These are phyloP conservation scores for Atta cephalotes DNA, from an alignment of 1,140 invertebrate species.

Conservation along the genomic window DNA sequence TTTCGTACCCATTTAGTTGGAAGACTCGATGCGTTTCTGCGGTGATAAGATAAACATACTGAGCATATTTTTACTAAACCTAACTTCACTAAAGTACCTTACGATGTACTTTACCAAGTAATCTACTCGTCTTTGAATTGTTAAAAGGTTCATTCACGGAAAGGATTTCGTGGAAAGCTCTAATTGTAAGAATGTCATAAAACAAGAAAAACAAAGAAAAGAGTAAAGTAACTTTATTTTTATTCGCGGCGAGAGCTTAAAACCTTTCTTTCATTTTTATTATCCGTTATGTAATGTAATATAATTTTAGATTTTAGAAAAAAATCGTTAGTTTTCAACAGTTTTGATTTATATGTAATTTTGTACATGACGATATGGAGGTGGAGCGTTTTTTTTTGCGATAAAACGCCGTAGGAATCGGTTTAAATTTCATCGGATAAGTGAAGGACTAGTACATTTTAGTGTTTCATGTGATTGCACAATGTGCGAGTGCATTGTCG, in stretches of 20 bases:
- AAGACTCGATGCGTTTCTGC: not conserved
- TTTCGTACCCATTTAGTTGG: conserved; percentile 11
- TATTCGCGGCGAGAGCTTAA: not conserved
- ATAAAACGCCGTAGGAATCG: not conserved
- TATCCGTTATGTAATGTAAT: not conserved
- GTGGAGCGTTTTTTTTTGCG: not conserved
- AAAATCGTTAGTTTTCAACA: not conserved
- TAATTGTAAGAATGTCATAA: not conserved
- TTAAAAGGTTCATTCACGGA: not conserved
- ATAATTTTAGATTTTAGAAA: not conserved
- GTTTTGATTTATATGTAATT: not conserved
- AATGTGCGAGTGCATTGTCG: not conserved
- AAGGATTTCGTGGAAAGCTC: not conserved
- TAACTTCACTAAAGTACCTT: not conserved
- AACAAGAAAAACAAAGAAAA: not conserved
- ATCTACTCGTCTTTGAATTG: conserved; percentile 10
- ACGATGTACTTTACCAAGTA: conserved; percentile 2
- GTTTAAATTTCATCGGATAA: conserved; percentile 14
- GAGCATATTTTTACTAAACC: conserved; percentile 39
- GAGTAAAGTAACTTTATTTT: not conserved
- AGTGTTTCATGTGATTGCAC: not conserved
- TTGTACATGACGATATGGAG: not conserved
- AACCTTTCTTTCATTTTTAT: not conserved
- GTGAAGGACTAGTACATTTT: not conserved
- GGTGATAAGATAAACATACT: conserved; percentile 33